These are phyloP conservation scores for Enteromius paludinosus DNA, from an alignment of 2,797 vertebrate species.

Conservation along the genomic window DNA sequence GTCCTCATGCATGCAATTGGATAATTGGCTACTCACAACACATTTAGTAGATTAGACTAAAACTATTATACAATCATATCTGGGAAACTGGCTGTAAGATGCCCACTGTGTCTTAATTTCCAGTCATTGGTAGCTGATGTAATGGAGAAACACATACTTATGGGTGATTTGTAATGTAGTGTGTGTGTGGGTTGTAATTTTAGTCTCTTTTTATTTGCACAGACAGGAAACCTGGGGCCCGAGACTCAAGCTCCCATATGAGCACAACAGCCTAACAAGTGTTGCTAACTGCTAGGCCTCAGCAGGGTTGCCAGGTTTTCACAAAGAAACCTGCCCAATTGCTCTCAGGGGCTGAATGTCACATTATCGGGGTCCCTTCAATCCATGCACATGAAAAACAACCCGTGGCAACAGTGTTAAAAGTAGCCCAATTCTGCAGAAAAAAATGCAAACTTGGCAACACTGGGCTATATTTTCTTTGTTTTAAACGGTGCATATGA, in stretches of 20 bases:
- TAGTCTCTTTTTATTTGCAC: constrained; percentile 14
- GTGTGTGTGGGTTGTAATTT: background rate
- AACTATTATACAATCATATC: constrained; percentile 53
- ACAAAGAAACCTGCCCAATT: background rate
- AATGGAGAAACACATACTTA: constrained; percentile 18
- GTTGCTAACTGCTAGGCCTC: background rate
- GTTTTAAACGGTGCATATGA: background rate
- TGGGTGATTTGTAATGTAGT: constrained; percentile 26
- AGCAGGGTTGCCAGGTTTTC: too few relatives aligned
- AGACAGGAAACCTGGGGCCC: background rate
- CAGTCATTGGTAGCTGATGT: constrained; percentile 39
- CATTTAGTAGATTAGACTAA: constrained; percentile 58
- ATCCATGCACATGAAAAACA: background rate
- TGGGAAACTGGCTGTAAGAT: constrained; percentile 44
- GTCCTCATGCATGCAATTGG: constrained; percentile 58
- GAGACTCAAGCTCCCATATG: background rate
- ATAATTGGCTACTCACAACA: constrained; percentile 61
- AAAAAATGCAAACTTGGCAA: background rate
- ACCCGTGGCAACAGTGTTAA: background rate
- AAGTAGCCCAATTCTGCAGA: background rate
- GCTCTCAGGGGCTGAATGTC: background rate
- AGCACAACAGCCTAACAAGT: constrained; percentile 1
- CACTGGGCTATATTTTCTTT: background rate
- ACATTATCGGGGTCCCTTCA: background rate
- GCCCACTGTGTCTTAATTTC: constrained; percentile 52